Base-by-base conservation (phyloP, 2,113 vertebrate species). In the Ctenomys sociabilis region DNA sequence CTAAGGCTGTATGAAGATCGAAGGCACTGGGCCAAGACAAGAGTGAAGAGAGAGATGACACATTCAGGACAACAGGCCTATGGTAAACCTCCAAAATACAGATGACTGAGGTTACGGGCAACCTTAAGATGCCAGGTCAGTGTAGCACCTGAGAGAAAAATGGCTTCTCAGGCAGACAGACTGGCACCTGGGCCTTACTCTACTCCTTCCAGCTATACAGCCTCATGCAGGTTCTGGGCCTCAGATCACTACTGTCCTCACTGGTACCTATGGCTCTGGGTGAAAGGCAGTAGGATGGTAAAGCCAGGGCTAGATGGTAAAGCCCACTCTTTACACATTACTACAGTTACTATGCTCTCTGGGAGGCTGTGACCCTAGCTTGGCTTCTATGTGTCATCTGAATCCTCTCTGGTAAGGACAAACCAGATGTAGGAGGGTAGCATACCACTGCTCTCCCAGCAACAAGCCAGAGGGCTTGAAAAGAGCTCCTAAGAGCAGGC, bases 341-440 rank as follows among this genome's bases (percentile, higher is more conserved):
- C 80, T 43, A 57, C 5, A 14, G 16, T 72, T 59, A 52, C 7
- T 37, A 59, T 26, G 64, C 63, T 88, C 63, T 82, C 82, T 75
- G 85, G 37, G 64, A 91, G 43, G 24, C 45, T 57, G 32, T 3
- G 35, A 81, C 57, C 64, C 35, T 49, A 66, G 28, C 13, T 14
- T 30, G 35, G 70, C 63, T 82, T 92, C 7, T 43, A 59, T 12
- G 70, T 87, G 49, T 70, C 9, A 57, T 45, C 35, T 85, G 49
- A 92, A 75, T 64, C 30, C 70, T 95, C 93, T 83, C 5, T 70
- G 77, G 37, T 64, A 96, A 92, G 52, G 52, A 95, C 81, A 90
- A 84, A 87, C 30, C 57, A 88, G 8, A 37, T 21, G 1, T 5
- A 92, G 89, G 49, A 91, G 24, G 82, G 61, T 26, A 70, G 12